Evolutionary conservation across 37 sponge, comb jelly and placozoan genomes (phyloP), one percentile per base, ranked within the genome.

Genomic region (Cliona cf. orientalis): DNA sequence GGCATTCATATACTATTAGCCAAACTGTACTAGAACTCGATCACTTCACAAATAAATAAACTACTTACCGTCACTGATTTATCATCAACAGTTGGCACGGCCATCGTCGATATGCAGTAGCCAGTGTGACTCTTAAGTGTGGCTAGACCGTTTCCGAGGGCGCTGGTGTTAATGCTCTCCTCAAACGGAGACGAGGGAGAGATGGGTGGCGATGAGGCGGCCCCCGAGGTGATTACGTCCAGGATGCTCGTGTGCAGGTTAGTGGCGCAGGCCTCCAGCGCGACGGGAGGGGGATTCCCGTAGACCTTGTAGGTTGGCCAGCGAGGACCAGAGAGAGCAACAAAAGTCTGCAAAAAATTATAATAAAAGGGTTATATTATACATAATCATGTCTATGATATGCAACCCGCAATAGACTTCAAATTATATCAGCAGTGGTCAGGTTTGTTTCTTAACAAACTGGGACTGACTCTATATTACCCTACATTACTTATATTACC

Each of bases 191-290:
- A 7, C 14, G 62, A 14, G 5, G 85, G 28, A 6, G 77, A 34
- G 68, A 71, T 14, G 3, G 70, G 61, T 22, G 81, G 60, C 23
- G 72, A 53, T 42, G 35, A 28, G 63, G 72, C 12, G 32, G 23
- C 64, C 19, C 44, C 14, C 36, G 28, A 7, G 19, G 68, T 37
- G 29, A 62, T 38, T 36, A 91, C 91, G 0, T 63, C 72, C 78
- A 91, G 58, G n/a, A 76, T 69, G 65, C 25, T 62, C 28, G 82
- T 86, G 80, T 91, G 92, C 56, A 81, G 78, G 80, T 91, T 91
- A 69, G 72, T 86, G 17, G 92, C 87, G 62, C 87, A 91, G 2
- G 66, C 67, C 42, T 83, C 78, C 32, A 86, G 46, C 7, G 49
- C 39, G 11, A 46, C 23, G 23, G 68, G 37, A 6, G 60, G 59